These are phyloP conservation scores for Opisthocomus hoazin DNA, from an alignment of 2,113 vertebrate species.

Conservation along the genomic window DNA sequence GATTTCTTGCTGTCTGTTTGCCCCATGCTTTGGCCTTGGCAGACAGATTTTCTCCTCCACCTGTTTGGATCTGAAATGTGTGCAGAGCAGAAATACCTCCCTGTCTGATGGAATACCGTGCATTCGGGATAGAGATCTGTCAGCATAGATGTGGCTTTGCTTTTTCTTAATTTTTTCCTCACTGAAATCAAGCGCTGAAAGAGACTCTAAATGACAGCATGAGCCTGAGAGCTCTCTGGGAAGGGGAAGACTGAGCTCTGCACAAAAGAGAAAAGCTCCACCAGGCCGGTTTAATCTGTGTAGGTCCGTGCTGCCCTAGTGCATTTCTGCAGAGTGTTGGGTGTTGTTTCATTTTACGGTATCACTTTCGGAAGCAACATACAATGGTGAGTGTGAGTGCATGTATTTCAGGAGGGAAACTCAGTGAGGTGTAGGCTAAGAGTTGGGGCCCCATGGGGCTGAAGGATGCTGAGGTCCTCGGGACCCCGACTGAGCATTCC, in stretches of 20 bases:
- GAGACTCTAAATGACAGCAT: background rate
- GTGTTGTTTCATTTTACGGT: too few species aligned
- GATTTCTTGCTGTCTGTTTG: background rate
- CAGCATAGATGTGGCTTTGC: background rate
- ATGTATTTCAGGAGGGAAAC: too few species aligned
- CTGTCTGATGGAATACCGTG: background rate
- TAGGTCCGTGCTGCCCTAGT: background rate
- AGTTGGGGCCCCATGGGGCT: too few species aligned
- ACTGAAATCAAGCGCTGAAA: background rate
- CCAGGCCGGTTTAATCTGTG: background rate
- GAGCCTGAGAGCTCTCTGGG: background rate
- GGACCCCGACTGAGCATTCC: too few species aligned
- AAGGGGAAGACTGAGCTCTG: background rate
- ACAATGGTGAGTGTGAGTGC: too few species aligned
- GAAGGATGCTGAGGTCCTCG: too few species aligned
- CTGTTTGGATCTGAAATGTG: fast-evolving
- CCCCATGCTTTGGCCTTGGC: background rate
- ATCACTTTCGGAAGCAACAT: too few species aligned
- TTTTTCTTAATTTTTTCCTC: background rate
- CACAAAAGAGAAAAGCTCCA: background rate
- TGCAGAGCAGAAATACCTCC: background rate
- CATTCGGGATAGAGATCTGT: background rate
- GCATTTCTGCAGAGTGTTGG: background rate
- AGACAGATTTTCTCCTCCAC: background rate
- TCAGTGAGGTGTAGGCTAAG: too few species aligned